Evolutionary conservation across 2,888 invertebrate genomes (phyloP).

Genomic region (Asteroscopus sphinx): DNA sequence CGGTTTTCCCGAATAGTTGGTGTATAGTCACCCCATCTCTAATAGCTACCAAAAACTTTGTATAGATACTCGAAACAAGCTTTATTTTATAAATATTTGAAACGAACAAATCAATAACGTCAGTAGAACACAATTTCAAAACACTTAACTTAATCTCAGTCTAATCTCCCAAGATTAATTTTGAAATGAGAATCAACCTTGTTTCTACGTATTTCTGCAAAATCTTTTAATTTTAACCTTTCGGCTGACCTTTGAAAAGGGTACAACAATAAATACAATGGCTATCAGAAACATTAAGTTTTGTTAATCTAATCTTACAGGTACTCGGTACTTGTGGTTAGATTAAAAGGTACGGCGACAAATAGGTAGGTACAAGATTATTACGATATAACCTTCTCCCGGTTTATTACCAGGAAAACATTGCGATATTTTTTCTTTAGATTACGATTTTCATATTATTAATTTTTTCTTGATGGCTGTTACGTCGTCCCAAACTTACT

Average conservation of each 20-base stretch:
- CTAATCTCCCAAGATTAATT: constrained; percentile 24
- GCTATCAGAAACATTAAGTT: constrained; percentile 49
- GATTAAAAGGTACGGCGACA: constrained; percentile 32
- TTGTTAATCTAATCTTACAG: constrained; percentile 49
- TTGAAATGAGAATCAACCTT: constrained; percentile 16
- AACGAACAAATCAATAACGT: constrained; percentile 7
- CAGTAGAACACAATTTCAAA: constrained; percentile 18
- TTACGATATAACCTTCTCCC: constrained; percentile 1
- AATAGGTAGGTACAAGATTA: constrained; percentile 38
- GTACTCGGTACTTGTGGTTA: constrained; percentile 18
- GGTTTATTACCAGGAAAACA: constrained; percentile 8
- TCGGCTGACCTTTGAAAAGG: constrained; percentile 40
- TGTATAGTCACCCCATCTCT: too few relatives aligned
- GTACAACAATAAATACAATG: constrained; percentile 43
- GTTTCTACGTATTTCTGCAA: constrained; percentile 23
- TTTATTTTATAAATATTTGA: neutral
- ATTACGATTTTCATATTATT: too few relatives aligned
- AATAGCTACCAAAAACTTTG: too few relatives aligned
- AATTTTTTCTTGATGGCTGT: too few relatives aligned
- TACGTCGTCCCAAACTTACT: too few relatives aligned
- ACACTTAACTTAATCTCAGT: constrained; percentile 13
- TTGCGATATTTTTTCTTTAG: neutral
- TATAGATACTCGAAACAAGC: too few relatives aligned
- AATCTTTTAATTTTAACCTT: constrained; percentile 41
- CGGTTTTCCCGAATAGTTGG: too few relatives aligned